Percentiles rank a stretch among this genome's conserved stretches.
These are phyloP conservation scores for Scaptodrosophila latifasciaeformis DNA, from an alignment of 2,888 invertebrate genomes.

Conservation along the genomic window DNA sequence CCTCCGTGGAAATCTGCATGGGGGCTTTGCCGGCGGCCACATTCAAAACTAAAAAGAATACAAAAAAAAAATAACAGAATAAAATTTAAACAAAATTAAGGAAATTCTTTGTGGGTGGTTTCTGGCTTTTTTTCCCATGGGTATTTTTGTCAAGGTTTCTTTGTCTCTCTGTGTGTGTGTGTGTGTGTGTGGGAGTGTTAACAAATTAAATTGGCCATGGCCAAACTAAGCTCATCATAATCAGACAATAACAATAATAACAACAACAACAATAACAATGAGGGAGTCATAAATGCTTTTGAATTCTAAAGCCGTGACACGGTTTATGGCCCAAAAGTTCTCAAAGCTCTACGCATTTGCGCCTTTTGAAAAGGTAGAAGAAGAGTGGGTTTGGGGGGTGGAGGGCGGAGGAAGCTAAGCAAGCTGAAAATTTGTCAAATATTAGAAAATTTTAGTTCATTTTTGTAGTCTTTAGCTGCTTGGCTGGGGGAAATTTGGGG, in stretches of 20 bases:
- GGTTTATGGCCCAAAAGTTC: slow-evolving; percentile 27
- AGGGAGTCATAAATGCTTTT: too few species aligned
- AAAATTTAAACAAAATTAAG: too few species aligned
- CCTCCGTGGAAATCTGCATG: slow-evolving; percentile 91
- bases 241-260: too few species aligned
- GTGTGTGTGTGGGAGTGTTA: too few species aligned
- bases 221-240: slow-evolving; percentile 23
- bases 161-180: too few species aligned
- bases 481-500: too few species aligned
- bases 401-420: background rate
- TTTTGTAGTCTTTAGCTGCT: too few species aligned
- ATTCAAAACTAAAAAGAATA: slow-evolving; percentile 91
- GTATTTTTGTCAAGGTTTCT: slow-evolving; percentile 39
- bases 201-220: slow-evolving; percentile 49
- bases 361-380: background rate
- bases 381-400: background rate
- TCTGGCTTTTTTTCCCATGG: slow-evolving; percentile 43
- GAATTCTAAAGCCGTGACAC: slow-evolving; percentile 44
- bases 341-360: background rate
- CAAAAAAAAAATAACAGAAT: too few species aligned
- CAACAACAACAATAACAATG: too few species aligned
- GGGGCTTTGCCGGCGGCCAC: slow-evolving; percentile 96
- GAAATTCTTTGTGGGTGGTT: too few species aligned
- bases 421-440: background rate
- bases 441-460: too few species aligned